Conservation (phyloP, 2,113 vertebrate species). For the Gymnocephalus cernua region DNA sequence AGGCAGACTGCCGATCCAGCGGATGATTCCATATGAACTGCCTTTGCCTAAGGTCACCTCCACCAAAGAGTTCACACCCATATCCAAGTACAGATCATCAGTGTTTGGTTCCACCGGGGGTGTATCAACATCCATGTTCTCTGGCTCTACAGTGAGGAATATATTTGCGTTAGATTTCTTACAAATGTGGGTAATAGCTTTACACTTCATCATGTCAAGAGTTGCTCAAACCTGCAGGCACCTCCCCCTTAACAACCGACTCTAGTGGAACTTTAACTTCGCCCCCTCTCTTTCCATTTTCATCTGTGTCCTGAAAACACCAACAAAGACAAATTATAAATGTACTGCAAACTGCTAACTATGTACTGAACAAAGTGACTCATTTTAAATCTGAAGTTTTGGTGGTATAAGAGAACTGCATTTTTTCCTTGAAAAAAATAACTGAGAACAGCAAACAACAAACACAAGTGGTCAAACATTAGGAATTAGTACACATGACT, state of each 20-base stretch:
- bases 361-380: neutral
- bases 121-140: slow-evolving; percentile 27
- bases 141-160: slow-evolving; percentile 16
- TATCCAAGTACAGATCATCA: neutral
- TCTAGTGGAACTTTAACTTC: slow-evolving; percentile 81
- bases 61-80: slow-evolving; percentile 86
- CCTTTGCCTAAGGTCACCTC: slow-evolving; percentile 81
- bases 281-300: slow-evolving; percentile 73
- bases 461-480: neutral
- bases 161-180: neutral
- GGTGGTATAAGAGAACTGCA: neutral
- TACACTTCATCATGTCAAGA: fast-evolving
- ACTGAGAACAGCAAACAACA: neutral
- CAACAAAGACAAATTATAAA: neutral
- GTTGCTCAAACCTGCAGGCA: slow-evolving; percentile 71
- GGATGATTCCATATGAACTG: slow-evolving; percentile 85
- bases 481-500: too few species aligned
- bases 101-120: neutral
- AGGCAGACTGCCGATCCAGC: slow-evolving; percentile 87
- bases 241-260: slow-evolving; percentile 80
- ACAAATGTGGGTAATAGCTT: neutral
- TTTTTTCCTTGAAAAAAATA: neutral
- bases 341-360: neutral
- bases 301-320: slow-evolving; percentile 82
- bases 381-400: neutral